Base-by-base conservation (phyloP, 2,888 invertebrate genomes). In the Flabesymbios commensalis region DNA sequence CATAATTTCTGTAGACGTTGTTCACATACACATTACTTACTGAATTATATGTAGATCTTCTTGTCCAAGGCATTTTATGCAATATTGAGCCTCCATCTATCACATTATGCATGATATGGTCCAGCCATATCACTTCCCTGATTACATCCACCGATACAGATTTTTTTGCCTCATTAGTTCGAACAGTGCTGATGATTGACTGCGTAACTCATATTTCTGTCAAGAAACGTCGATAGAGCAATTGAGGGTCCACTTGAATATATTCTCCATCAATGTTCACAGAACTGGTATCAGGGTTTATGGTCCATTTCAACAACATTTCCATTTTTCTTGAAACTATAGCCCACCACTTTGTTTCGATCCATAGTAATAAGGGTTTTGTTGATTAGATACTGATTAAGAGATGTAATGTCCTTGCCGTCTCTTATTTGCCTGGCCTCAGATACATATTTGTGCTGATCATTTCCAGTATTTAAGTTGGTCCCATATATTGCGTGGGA, bases 11-110 rank as follows among this genome's bases (percentile, higher is more conserved):
- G 19, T 4, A 3, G 2, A 69, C 59, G 57, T 69, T 57, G 1
- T 61, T 49, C 14, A 52, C 49, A 57, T 70, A 71, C 24, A 36
- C 32, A n/a, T 62, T 22, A 43, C 61, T 59, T 5, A 73, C 69
- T n/a, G 53, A 54, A 14, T 56, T 53, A 45, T 59, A 71, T 10
- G 67, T 67, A 43, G 53, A 17, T 24, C 70, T 67, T 31, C 58
- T 19, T 43, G 28, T 7, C 70, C 70, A 71, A 10, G 66, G 64
- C 5, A 71, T 45, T 26, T 69, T 45, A 17, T 72, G 68, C 17
- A 71, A 31, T 10, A 71, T 52, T 14, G 67, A 63, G 3, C 69
- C 70, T n/a, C 70, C 70, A n/a, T 68, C 68, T 19, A 71, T 29
- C 2, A 71, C 68, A 62, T 59, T 63, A 19, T 58, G 29, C 36